Base-by-base conservation (phyloP, 2,888 invertebrate species). In the Himalopsyche tibetana region DNA sequence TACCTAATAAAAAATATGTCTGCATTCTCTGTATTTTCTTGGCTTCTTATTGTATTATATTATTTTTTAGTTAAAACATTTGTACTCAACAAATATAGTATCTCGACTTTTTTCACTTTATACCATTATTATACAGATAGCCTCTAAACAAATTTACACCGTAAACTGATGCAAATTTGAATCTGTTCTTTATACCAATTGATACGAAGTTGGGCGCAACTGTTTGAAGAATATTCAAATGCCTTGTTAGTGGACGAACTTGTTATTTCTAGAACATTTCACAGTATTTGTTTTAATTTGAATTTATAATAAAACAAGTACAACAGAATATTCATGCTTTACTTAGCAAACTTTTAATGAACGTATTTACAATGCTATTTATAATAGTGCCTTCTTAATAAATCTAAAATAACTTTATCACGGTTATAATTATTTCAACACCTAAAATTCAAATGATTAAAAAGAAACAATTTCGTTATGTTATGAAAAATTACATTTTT, bases 111-210 rank as follows among this genome's bases (percentile, higher is more conserved):
- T 28, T 28, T 28, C 28, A 28, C 28, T 28, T 28, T 28, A 28
- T 28, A 28, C 28, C 28, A 28, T 28, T 28, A 28, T 28, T 28
- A 28, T 28, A 51, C 5, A 15, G 15, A 19, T 19, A 63, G 63
- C 8, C 12, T 28, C 38, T 38, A 38, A 74, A 38, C 36, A 74
- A 74, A 74, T 74, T 74, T 74, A 38, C 74, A 74, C 38, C 74
- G 12, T 15, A 74, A 74, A 74, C 74, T 28, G 74, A 74, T 74
- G 74, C 74, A 74, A 74, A 74, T 74, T 74, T 74, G 74, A 74
- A 74, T 74, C 74, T 28, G 28, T 28, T 74, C 74, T 74, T 74
- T 38, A 74, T 74, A 74, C 74, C 38, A 74, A 74, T 74, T 38
- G 74, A 74, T 74, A 74, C 74, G 15, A 74, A 74, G 28, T 74